Evolutionary conservation across 2,888 invertebrate species (phyloP).

Genomic region (Cephus spinipes): DNA sequence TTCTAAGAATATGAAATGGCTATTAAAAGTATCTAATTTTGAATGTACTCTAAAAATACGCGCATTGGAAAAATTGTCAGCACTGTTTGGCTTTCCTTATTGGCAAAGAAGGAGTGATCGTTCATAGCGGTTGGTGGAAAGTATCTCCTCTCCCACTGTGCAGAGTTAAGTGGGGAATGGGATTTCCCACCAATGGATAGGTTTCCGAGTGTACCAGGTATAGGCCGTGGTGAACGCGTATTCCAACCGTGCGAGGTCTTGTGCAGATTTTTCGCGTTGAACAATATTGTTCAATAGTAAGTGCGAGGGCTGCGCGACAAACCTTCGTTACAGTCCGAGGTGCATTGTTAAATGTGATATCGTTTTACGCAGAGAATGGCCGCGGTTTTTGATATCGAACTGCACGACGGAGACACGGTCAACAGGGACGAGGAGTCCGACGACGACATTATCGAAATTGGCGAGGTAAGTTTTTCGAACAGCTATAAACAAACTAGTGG

Average conservation of each 20-base stretch:
- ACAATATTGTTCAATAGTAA: not conserved
- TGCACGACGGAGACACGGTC: slow-evolving; percentile 77
- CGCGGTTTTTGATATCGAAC: slow-evolving; percentile 93
- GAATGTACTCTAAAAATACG: not conserved
- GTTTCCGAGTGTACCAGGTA: not conserved
- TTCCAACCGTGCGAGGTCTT: not conserved
- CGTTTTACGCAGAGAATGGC: slow-evolving; percentile 70
- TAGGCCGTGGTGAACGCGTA: not conserved
- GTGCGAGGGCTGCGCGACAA: not conserved
- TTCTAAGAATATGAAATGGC: not conserved
- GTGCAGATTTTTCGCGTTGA: not conserved
- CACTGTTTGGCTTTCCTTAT: not conserved
- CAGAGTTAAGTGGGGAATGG: not conserved
- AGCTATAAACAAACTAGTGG: not conserved
- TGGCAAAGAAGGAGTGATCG: not conserved
- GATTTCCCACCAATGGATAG: not conserved
- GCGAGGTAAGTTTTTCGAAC: slow-evolving; percentile 76
- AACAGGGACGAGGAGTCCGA: slow-evolving; percentile 84
- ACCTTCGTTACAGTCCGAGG: not conserved
- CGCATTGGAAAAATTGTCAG: not conserved
- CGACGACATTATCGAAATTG: slow-evolving; percentile 90
- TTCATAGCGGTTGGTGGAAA: not conserved
- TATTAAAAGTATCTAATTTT: not conserved
- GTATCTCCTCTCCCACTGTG: not conserved
- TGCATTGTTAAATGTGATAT: slow-evolving; percentile 18